Percentiles rank a stretch among this genome's conserved stretches.
Evolutionary conservation across 2,113 vertebrate species (phyloP).

Genomic region (Ochotona princeps): DNA sequence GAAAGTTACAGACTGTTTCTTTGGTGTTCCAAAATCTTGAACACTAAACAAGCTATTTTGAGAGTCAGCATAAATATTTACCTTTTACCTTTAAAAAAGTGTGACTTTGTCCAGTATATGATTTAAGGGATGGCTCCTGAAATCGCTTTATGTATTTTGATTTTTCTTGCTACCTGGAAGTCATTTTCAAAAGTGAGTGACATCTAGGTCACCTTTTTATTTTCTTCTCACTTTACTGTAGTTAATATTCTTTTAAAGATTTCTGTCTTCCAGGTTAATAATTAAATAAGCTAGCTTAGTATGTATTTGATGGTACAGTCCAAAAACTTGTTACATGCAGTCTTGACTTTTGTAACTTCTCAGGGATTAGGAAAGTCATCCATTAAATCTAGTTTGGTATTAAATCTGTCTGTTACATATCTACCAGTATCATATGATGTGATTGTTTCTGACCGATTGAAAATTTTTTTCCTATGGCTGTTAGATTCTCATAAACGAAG

Average conservation of each 20-base stretch:
- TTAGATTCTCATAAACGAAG: not conserved
- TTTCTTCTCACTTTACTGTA: not conserved
- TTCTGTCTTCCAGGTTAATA: not conserved
- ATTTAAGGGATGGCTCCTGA: not conserved
- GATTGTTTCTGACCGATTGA: not conserved
- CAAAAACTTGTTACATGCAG: not conserved
- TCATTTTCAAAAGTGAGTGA: constrained; percentile 9
- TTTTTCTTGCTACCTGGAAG: constrained; percentile 20
- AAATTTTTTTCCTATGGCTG: not conserved
- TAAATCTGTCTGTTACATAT: not conserved
- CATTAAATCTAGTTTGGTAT: not conserved
- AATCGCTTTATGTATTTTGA: not conserved
- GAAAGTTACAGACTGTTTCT: not conserved
- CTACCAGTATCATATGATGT: not conserved
- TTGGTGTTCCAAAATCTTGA: not conserved
- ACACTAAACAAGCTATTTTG: not conserved
- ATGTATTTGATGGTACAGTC: not conserved
- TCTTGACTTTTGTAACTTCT: not conserved
- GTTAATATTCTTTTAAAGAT: not conserved
- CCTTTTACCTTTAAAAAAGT: constrained; percentile 48
- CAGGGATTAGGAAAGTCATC: not conserved
- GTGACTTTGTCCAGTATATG: not conserved
- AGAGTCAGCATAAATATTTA: constrained; percentile 1
- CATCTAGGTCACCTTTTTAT: not conserved
- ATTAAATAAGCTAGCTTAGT: not conserved